Percentiles rank a stretch among this genome's conserved stretches.
These are phyloP conservation scores for Raja brachyura DNA, from an alignment of 2,113 vertebrate genomes.

Conservation along the genomic window DNA sequence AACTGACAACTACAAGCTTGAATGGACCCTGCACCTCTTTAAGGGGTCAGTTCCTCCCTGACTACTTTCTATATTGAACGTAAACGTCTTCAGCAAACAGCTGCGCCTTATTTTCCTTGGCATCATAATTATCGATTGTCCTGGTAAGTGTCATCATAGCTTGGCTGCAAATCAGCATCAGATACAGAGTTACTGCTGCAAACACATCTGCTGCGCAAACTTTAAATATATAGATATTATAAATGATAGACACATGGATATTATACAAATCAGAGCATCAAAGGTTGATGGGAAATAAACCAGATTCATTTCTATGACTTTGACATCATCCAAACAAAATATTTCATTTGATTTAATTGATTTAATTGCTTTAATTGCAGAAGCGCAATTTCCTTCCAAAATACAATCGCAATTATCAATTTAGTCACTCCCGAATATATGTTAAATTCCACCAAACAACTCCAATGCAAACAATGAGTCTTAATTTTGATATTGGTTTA, in stretches of 20 bases:
- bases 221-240: neutral
- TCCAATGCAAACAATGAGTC: neutral
- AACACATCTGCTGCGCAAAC: neutral
- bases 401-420: neutral
- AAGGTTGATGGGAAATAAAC: neutral
- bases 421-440: neutral
- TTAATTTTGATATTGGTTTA: slow-evolving; percentile 11
- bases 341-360: slow-evolving; percentile 5
- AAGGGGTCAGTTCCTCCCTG: neutral
- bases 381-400: neutral
- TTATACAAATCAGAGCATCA: neutral
- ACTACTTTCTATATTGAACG: neutral
- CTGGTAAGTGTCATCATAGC: neutral
- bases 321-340: neutral
- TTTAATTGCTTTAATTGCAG: neutral
- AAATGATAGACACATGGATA: neutral
- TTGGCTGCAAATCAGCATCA: neutral
- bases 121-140: neutral
- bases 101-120: neutral
- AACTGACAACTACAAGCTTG: neutral
- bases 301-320: neutral
- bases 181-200: neutral
- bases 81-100: neutral
- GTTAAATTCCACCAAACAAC: neutral
- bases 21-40: neutral